phyloP scores from a whole-genome alignment of 2,888 invertebrate genomes.

The Tetheella fluctuosa region DNA sequence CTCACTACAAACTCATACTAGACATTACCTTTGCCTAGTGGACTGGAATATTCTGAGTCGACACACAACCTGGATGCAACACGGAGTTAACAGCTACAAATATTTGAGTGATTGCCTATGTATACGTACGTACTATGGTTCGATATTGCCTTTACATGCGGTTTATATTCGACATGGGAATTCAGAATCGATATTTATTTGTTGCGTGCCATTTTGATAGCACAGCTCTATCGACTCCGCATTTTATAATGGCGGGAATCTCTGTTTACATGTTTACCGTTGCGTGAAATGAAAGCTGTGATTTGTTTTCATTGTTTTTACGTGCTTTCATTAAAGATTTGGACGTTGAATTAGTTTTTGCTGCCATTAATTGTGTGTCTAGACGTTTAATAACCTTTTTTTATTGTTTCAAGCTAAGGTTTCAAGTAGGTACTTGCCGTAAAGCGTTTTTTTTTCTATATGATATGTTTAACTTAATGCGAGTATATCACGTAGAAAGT shows the following conservation, averaged over 20 bases:
- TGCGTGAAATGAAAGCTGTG: conserved; percentile 25
- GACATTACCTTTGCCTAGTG: conserved; percentile 61
- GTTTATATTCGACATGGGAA: conserved; percentile 7
- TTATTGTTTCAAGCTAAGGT: not conserved
- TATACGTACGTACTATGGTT: conserved; percentile 35
- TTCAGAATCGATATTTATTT: conserved; percentile 3
- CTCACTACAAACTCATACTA: conserved; percentile 33
- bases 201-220: not conserved
- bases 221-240: not conserved
- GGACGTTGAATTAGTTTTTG: conserved; percentile 8
- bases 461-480: conserved; percentile 37
- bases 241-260: conserved; percentile 21
- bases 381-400: not conserved
- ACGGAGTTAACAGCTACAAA: conserved; percentile 53
- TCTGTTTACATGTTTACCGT: conserved; percentile 23
- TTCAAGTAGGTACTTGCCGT: conserved; percentile 4
- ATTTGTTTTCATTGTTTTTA: conserved; percentile 12
- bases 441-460: conserved; percentile 42
- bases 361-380: conserved; percentile 7
- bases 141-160: conserved; percentile 19
- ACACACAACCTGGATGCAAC: conserved; percentile 37
- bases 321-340: conserved; percentile 6
- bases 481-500: conserved; percentile 41
- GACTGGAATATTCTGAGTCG: conserved; percentile 41
- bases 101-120: conserved; percentile 66